Evolutionary conservation across 2,113 vertebrate species (phyloP).

Genomic region (Scytalopus superciliaris): DNA sequence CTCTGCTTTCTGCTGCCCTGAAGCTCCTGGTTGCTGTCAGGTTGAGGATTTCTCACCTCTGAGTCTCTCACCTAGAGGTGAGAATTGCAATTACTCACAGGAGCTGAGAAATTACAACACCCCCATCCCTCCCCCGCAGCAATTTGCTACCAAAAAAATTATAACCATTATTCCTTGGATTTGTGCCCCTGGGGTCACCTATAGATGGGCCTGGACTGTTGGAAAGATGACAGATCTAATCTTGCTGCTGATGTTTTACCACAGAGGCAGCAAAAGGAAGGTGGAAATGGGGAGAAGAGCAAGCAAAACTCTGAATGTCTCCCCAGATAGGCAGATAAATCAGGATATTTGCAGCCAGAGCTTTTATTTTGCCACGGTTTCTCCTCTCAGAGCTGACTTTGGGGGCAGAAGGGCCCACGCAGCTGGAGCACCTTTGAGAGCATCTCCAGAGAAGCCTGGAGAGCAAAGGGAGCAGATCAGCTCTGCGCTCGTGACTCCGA

Average conservation of each 20-base stretch:
- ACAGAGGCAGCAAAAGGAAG: background rate
- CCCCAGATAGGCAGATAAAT: background rate
- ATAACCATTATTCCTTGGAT: background rate
- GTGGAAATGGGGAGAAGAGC: background rate
- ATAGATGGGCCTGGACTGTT: background rate
- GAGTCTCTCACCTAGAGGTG: background rate
- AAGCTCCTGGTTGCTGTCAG: background rate
- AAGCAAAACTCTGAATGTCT: background rate
- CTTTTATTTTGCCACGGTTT: background rate
- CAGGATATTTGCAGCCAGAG: background rate
- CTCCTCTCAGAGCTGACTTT: background rate
- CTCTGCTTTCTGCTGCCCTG: background rate
- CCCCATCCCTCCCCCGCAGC: background rate
- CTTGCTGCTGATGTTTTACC: background rate
- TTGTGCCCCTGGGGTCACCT: background rate
- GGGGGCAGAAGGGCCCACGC: background rate
- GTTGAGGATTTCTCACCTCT: background rate
- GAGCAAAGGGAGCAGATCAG: background rate
- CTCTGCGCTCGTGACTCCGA: fast-evolving
- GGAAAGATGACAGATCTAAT: background rate
- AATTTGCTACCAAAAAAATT: background rate
- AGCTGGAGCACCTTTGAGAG: background rate
- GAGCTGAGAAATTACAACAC: background rate
- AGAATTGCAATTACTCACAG: background rate
- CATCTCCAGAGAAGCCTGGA: background rate